A percentile compares a stretch with the other conserved stretches of the same genome.
Conservation (phyloP, 2,113 vertebrate genomes). For the Neopipo cinnamomea region DNA sequence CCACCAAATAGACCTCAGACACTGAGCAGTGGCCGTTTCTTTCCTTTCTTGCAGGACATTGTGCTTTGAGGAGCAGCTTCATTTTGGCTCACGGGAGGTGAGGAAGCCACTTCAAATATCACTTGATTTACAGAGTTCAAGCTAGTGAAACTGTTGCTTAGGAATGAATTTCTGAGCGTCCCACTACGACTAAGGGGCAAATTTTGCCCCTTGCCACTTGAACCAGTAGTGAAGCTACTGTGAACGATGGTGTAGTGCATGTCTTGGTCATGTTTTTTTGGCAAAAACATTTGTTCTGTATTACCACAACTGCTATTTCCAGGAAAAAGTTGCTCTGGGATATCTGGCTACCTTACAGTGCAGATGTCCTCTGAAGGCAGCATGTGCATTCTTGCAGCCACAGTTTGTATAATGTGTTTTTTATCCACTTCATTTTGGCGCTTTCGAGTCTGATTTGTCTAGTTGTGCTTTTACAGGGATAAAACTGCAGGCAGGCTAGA, state of each 20-base stretch:
- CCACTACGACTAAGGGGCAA: background rate
- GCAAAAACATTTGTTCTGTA: background rate
- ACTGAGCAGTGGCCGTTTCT: background rate
- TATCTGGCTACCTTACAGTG: background rate
- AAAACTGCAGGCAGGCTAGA: background rate
- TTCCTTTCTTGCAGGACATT: background rate
- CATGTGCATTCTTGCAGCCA: background rate
- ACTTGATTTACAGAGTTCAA: background rate
- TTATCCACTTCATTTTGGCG: background rate
- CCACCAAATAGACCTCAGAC: accelerated
- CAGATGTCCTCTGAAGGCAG: conserved; percentile 13
- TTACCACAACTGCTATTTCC: background rate
- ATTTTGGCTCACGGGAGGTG: background rate
- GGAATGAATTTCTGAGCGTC: background rate
- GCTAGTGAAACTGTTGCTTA: background rate
- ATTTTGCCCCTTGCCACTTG: background rate
- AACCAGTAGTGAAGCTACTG: background rate
- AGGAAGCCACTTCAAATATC: background rate
- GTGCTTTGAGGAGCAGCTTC: background rate
- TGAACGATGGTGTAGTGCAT: background rate
- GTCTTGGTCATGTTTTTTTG: background rate
- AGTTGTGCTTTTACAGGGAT: background rate
- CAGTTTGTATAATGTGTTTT: background rate
- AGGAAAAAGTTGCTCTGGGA: conserved; percentile 12
- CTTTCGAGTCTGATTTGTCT: background rate